Base-by-base conservation (phyloP, 2,797 vertebrate species). In the Adelosebastes latens region DNA sequence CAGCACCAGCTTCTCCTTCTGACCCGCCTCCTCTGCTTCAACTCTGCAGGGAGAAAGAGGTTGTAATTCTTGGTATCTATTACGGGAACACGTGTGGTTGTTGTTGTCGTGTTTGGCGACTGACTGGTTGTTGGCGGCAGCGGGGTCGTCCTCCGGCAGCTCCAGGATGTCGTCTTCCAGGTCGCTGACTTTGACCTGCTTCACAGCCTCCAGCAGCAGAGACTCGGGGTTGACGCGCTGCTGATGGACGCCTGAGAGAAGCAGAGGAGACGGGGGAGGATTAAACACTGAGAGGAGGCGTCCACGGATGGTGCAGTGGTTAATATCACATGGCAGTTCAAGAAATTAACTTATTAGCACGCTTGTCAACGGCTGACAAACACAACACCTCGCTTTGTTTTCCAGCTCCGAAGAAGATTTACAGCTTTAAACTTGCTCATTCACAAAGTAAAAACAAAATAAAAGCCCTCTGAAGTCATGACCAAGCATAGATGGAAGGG, bases 151-250 rank as follows among this genome's bases (percentile, higher is more conserved):
- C 90, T 99, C 98, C 1, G 96, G 97, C 68, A 98, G 94, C 27
- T 99, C 98, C 87, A 99, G 94, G 82, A 97, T 92, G 93, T 99
- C 98, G 2, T 99, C 98, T 69, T 98, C 97, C 90, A 99, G 87
- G 90, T 98, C 97, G 81, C 93, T 98, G 89, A 99, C 97, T 95
- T 99, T 99, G 79, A 98, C 98, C 92, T 99, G 98, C 92, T 99
- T 99, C 77, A 97, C 98, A 1, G 94, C 98, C 92, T 99, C 97
- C 91, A 99, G 94, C 87, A 99, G 95, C 75, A 99, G 92, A 58
- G 97, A 96, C 75, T 99, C 97, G 0, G 96, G 94, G 24, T 96
- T 96, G 6, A 96, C 94, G 20, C 96, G 96, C 79, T 95, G 91
- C 55, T 97, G 97, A 75, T 97, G 96, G 63, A 98, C 93, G 78